A percentile compares a stretch with the other conserved stretches of the same genome.
Conservation (phyloP, 2,888 invertebrate species). For the Apodemia duryi region DNA sequence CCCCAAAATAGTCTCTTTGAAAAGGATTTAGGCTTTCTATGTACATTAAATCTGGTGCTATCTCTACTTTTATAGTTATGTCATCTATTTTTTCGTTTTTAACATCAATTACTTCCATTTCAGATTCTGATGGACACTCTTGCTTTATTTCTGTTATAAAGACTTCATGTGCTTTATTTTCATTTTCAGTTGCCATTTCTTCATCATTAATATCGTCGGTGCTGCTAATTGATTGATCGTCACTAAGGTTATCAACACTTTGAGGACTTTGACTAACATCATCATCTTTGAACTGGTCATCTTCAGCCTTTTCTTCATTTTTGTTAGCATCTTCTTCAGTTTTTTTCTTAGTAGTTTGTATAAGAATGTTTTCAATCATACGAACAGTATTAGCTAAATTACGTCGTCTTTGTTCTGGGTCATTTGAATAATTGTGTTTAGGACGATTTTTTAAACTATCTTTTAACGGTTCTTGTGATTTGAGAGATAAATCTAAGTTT, state of each 20-base stretch:
- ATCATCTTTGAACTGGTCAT: conserved; percentile 14
- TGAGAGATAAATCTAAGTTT: conserved; percentile 16
- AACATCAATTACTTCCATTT: conserved; percentile 22
- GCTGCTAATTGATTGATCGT: conserved; percentile 15
- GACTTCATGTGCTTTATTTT: neutral
- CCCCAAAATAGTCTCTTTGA: conserved; percentile 47
- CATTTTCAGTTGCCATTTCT: neutral
- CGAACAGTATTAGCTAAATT: conserved; percentile 61
- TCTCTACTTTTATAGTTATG: conserved; percentile 44
- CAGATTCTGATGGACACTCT: conserved; percentile 27
- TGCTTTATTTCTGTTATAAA: conserved; percentile 15
- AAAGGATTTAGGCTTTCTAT: conserved; percentile 45
- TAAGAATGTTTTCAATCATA: conserved; percentile 53
- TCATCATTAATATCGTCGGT: conserved; percentile 10
- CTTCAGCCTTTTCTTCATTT: conserved; percentile 22
- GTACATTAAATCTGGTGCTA: conserved; percentile 38
- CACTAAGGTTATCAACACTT: conserved; percentile 21
- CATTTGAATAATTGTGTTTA: conserved; percentile 29
- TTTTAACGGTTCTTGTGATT: conserved; percentile 18
- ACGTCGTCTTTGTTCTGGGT: conserved; percentile 39
- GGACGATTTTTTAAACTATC: conserved; percentile 22
- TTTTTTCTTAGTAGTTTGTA: conserved; percentile 18
- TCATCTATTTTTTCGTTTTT: conserved; percentile 28
- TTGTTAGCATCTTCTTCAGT: conserved; percentile 17
- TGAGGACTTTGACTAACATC: conserved; percentile 20